A percentile compares a stretch with the other conserved stretches of the same genome.
Conservation (phyloP, 2,888 invertebrate genomes). For the Oligia fasciuncula region DNA sequence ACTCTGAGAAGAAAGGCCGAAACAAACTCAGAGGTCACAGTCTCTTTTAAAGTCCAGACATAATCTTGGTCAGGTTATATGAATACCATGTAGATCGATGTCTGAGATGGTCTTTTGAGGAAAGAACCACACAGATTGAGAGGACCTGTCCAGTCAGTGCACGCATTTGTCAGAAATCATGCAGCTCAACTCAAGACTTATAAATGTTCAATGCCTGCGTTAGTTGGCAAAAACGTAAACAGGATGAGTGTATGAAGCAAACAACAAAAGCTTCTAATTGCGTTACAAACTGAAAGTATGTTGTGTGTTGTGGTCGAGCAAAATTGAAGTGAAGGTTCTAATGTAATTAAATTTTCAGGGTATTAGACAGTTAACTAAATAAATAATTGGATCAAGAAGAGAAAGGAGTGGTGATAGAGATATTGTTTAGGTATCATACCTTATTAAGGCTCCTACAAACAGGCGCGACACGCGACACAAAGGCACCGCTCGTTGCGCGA, state of each 20-base stretch:
- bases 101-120: too few relatives aligned
- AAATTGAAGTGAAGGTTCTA: slow-evolving; percentile 46
- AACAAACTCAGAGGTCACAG: too few relatives aligned
- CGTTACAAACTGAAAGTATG: slow-evolving; percentile 49
- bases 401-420: background rate
- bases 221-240: slow-evolving; percentile 43
- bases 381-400: slow-evolving; percentile 26
- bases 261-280: slow-evolving; percentile 49
- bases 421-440: background rate
- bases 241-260: slow-evolving; percentile 44
- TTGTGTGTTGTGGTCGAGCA: slow-evolving; percentile 44
- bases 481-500: too few relatives aligned
- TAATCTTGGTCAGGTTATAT: too few relatives aligned
- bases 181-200: too few relatives aligned
- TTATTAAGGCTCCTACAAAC: background rate
- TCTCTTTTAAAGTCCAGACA: too few relatives aligned
- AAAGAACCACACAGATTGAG: too few relatives aligned
- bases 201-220: slow-evolving; percentile 24
- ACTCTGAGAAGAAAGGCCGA: too few relatives aligned
- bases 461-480: too few relatives aligned
- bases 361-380: slow-evolving; percentile 28
- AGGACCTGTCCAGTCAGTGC: too few relatives aligned
- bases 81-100: too few relatives aligned
- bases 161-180: too few relatives aligned
- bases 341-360: slow-evolving; percentile 39